A percentile compares a stretch with the other conserved stretches of the same genome.
Conservation (phyloP, 2,888 invertebrate species). For the Agonopterix arenella region DNA sequence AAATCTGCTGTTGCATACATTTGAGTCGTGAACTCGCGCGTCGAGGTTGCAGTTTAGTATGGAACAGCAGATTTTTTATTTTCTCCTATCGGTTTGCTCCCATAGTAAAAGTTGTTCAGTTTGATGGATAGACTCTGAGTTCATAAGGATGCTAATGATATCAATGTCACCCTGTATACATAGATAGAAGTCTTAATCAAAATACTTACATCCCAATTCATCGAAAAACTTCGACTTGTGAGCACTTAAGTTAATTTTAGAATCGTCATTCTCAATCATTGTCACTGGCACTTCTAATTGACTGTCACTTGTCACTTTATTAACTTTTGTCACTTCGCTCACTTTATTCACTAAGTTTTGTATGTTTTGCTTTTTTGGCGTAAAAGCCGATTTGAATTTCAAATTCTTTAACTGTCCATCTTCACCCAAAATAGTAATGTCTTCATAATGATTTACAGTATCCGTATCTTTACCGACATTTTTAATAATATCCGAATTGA, state of each 20-base stretch:
- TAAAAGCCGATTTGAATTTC: conserved; percentile 45
- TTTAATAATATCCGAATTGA: conserved; percentile 36
- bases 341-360: conserved; percentile 1
- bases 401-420: conserved; percentile 52
- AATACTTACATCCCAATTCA: conserved; percentile 82
- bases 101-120: no score
- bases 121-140: no score
- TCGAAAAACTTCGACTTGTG: conserved; percentile 81
- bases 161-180: no score
- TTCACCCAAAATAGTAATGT: conserved; percentile 53
- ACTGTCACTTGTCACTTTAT: conserved; percentile 18
- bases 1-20: no score
- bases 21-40: no score
- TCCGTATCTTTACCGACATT: conserved; percentile 33
- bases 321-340: conserved; percentile 5
- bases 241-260: conserved; percentile 17
- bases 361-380: conserved; percentile 7
- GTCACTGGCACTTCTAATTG: conserved; percentile 15
- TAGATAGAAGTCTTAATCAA: neutral
- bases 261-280: conserved; percentile 11
- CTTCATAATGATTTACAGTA: conserved; percentile 51
- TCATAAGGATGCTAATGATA: no score
- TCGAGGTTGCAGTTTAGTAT: no score
- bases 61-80: no score
- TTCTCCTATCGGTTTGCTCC: no score